Conservation (phyloP, 2,797 vertebrate genomes). For the Nyctalus aviator region DNA sequence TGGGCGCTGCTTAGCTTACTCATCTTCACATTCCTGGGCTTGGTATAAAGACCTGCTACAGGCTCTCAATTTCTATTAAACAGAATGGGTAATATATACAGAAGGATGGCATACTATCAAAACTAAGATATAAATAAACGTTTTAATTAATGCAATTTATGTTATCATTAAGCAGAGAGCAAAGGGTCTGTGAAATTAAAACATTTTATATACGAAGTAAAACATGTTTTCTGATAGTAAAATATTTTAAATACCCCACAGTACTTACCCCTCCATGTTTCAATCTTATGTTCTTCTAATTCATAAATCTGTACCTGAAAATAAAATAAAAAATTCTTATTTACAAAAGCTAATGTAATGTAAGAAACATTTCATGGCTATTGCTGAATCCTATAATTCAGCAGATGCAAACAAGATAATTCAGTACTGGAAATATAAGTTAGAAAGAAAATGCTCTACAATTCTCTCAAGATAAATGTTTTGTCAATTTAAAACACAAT, state of each 20-base stretch:
- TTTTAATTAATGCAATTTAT: neutral
- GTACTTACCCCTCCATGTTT: constrained; percentile 97
- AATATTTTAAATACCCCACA: neutral
- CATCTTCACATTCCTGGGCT: neutral
- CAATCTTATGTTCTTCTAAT: constrained; percentile 98
- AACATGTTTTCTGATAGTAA: neutral
- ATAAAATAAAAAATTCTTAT: constrained; percentile 17
- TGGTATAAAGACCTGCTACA: neutral
- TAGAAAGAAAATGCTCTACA: neutral
- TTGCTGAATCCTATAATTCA: neutral
- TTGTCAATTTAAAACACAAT: neutral
- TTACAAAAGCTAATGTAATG: neutral
- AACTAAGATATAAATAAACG: neutral
- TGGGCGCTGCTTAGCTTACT: neutral
- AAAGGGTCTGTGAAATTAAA: neutral
- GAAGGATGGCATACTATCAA: neutral
- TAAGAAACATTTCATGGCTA: neutral
- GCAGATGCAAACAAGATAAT: neutral
- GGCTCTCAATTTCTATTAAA: neutral
- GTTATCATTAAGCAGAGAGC: neutral
- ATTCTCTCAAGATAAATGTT: neutral
- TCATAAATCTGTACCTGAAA: constrained; percentile 99
- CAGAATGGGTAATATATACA: neutral
- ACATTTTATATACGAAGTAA: neutral
- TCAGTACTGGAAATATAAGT: neutral